Evolutionary conservation across 2,113 vertebrate genomes (phyloP).

Genomic region (Gymnobelideus leadbeateri): DNA sequence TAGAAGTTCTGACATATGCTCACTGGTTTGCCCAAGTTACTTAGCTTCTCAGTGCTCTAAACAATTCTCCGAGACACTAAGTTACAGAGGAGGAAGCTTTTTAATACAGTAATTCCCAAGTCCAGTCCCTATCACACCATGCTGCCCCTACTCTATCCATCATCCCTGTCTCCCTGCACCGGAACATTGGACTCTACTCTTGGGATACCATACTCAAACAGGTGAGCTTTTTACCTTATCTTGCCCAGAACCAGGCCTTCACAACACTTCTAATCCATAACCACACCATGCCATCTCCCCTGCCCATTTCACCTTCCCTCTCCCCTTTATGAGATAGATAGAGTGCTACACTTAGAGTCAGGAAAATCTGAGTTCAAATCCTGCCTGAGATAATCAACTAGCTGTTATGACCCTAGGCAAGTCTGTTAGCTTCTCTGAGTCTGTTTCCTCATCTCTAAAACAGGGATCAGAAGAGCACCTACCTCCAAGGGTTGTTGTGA

Average conservation of each 20-base stretch:
- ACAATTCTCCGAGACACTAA: not conserved
- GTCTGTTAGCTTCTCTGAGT: not conserved
- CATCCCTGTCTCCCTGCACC: not conserved
- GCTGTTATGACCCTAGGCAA: not conserved
- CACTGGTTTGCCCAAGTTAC: not conserved
- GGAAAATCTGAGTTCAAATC: not conserved
- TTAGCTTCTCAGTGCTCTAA: not conserved
- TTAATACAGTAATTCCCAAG: not conserved
- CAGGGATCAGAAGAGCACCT: not conserved
- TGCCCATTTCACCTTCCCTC: not conserved
- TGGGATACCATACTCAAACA: not conserved
- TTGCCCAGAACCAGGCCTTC: not conserved
- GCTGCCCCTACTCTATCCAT: not conserved
- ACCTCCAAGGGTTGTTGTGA: not conserved
- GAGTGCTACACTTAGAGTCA: not conserved
- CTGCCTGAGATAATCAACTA: not conserved
- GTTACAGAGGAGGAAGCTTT: not conserved
- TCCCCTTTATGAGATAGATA: not conserved
- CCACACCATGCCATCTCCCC: not conserved
- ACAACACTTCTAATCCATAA: not conserved
- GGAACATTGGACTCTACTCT: not conserved
- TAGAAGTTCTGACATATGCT: not conserved
- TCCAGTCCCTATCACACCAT: not conserved
- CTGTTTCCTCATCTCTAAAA: not conserved
- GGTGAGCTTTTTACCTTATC: not conserved